These are phyloP conservation scores for Parapristionchus giblindavisi DNA, from an alignment of 2,888 invertebrate genomes.

Conservation along the genomic window DNA sequence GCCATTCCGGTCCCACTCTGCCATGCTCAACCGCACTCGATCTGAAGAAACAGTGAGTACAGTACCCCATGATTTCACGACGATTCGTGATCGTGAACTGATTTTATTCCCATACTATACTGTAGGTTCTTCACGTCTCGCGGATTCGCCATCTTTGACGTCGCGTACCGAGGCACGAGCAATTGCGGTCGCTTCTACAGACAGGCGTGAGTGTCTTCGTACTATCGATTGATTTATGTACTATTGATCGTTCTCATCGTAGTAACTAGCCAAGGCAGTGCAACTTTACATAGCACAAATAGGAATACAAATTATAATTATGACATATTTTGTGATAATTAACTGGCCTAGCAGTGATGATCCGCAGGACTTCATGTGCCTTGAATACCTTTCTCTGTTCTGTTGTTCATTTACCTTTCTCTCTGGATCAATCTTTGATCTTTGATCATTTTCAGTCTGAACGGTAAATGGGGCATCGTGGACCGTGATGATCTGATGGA, in stretches of 20 bases:
- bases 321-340: no score
- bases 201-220: conserved; percentile 66
- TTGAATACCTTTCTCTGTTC: no score
- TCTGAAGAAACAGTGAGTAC: conserved; percentile 67
- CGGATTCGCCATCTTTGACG: conserved; percentile 72
- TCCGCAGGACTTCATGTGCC: no score
- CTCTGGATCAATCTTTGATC: no score
- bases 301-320: no score
- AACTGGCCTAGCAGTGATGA: no score
- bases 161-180: conserved; percentile 72
- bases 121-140: conserved; percentile 51
- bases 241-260: no score
- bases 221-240: no score
- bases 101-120: not conserved
- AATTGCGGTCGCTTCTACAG: conserved; percentile 71
- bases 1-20: conserved; percentile 72
- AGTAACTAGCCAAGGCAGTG: no score
- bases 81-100: not conserved
- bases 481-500: conserved; percentile 71
- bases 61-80: not conserved
- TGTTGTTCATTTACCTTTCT: no score
- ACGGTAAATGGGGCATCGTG: conserved; percentile 70
- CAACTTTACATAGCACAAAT: no score
- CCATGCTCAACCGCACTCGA: conserved; percentile 64
- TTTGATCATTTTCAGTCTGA: conserved; percentile 52